A percentile compares a stretch with the other conserved stretches of the same genome.
phyloP scores from a whole-genome alignment of 2,797 vertebrate species.

The Hypotaenidia okinawae region DNA sequence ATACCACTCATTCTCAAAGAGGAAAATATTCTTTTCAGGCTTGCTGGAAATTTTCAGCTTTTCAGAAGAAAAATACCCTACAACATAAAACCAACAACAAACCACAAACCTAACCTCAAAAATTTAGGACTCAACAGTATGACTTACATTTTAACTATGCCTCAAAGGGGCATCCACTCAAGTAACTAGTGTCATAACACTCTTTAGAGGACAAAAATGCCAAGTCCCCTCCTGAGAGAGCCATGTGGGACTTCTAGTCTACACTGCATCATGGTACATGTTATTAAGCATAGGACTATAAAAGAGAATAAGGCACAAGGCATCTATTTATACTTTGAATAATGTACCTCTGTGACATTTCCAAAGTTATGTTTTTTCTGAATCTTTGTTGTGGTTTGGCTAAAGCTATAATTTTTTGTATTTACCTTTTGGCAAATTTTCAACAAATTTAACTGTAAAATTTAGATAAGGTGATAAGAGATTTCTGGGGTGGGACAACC shows the following conservation, averaged over 20 bases:
- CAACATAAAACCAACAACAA: no score
- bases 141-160: background rate
- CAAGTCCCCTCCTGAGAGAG: background rate
- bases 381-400: background rate
- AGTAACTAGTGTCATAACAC: background rate
- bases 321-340: background rate
- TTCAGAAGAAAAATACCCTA: background rate
- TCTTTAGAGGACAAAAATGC: background rate
- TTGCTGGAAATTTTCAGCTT: background rate
- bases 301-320: background rate
- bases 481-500: background rate
- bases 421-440: background rate
- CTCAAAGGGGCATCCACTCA: background rate
- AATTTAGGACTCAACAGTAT: background rate
- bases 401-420: background rate
- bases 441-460: background rate
- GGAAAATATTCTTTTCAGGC: background rate
- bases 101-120: background rate
- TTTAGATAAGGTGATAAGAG: background rate
- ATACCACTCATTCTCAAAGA: background rate
- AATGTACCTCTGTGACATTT: background rate
- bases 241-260: background rate
- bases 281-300: background rate
- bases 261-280: background rate
- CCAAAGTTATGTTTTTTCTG: background rate